A percentile compares a stretch with the other conserved stretches of the same genome.
These are phyloP conservation scores for Arnoldichthys spilopterus DNA, from an alignment of 2,797 vertebrate species.

Conservation along the genomic window DNA sequence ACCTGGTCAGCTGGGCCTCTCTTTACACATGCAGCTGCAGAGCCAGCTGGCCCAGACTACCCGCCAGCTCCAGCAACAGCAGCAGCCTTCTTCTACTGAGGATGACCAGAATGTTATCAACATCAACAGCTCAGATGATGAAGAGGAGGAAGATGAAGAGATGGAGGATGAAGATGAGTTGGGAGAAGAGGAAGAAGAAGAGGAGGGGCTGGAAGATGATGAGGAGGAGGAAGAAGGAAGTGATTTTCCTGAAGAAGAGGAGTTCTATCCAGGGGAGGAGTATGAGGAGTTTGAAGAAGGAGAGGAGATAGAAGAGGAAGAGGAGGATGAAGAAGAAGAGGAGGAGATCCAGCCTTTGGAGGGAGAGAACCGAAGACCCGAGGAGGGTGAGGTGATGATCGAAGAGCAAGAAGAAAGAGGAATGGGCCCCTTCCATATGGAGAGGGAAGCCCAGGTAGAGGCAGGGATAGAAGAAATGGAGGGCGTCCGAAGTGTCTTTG, in stretches of 20 bases:
- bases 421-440: slow-evolving; percentile 60
- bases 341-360: slow-evolving; percentile 81
- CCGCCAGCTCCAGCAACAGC: slow-evolving; percentile 68
- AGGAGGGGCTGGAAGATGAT: slow-evolving; percentile 76
- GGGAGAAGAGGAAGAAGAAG: slow-evolving; percentile 73
- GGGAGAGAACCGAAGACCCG: slow-evolving; percentile 68
- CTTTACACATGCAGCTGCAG: slow-evolving; percentile 61
- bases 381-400: slow-evolving; percentile 72
- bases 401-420: slow-evolving; percentile 56
- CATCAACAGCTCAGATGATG: slow-evolving; percentile 90
- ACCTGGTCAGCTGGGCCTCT: slow-evolving; percentile 54
- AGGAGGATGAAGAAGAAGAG: slow-evolving; percentile 78
- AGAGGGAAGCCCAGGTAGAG: slow-evolving; percentile 63
- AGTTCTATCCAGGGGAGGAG: slow-evolving; percentile 76
- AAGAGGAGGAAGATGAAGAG: slow-evolving; percentile 86
- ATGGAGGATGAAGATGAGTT: slow-evolving; percentile 82
- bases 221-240: slow-evolving; percentile 82
- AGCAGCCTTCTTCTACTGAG: slow-evolving; percentile 58
- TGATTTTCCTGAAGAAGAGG: slow-evolving; percentile 71
- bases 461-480: slow-evolving; percentile 76
- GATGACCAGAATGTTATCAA: slow-evolving; percentile 85
- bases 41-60: slow-evolving; percentile 59
- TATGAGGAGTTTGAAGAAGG: slow-evolving; percentile 80
- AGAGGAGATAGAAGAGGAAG: slow-evolving; percentile 68
- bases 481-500: slow-evolving; percentile 60